phyloP scores from a whole-genome alignment of 2,888 invertebrate genomes.

The Lamellibrachia columna region DNA sequence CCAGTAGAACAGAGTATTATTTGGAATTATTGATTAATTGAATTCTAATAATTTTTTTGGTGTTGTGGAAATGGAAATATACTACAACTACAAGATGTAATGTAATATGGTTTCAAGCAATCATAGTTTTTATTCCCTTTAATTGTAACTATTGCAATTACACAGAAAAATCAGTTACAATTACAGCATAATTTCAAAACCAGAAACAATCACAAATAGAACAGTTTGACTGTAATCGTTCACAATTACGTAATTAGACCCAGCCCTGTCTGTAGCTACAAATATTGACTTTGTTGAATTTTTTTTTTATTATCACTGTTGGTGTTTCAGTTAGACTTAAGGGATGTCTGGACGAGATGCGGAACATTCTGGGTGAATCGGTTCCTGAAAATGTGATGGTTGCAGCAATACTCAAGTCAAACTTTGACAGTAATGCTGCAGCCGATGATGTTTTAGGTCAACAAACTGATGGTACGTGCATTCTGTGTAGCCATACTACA shows the following conservation, averaged over 20 bases:
- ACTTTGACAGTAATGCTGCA: constrained; percentile 79
- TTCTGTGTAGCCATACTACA: constrained; percentile 43
- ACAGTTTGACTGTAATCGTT: neutral
- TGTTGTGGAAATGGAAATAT: too few species aligned
- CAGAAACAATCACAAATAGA: neutral
- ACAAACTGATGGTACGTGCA: constrained; percentile 32
- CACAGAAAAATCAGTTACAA: neutral
- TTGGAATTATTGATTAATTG: too few species aligned
- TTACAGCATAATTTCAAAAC: neutral
- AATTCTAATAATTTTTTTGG: too few species aligned
- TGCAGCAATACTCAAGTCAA: constrained; percentile 76
- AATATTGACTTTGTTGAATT: neutral
- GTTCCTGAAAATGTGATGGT: constrained; percentile 79
- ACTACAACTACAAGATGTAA: too few species aligned
- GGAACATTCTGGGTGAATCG: constrained; percentile 81
- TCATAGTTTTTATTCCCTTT: too few species aligned
- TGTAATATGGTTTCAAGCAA: too few species aligned
- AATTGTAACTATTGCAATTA: neutral
- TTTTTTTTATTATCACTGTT: neutral
- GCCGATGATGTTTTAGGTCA: constrained; percentile 76
- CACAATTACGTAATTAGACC: neutral
- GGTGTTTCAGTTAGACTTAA: constrained; percentile 68
- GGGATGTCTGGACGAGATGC: constrained; percentile 85
- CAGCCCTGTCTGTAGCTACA: neutral
- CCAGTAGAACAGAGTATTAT: too few species aligned